These are phyloP conservation scores for Macquaria ambigua DNA, from an alignment of 2,113 vertebrate species.

Conservation along the genomic window DNA sequence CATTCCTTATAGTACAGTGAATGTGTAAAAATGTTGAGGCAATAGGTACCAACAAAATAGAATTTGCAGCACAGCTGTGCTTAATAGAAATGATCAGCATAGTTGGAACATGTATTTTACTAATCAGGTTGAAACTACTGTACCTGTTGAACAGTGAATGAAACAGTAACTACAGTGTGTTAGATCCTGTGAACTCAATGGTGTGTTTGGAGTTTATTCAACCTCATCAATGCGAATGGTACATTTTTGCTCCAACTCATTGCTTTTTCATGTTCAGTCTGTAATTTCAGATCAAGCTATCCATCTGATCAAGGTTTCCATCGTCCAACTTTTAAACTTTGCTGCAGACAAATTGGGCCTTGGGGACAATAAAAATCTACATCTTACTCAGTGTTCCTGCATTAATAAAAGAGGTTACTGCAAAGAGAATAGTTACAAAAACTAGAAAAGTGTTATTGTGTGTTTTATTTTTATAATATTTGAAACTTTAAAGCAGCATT, in stretches of 20 bases:
- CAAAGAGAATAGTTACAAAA: not conserved
- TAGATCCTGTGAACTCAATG: not conserved
- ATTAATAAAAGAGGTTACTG: not conserved
- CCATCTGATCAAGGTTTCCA: conserved; percentile 1
- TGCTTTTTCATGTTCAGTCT: not conserved
- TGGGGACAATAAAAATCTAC: not conserved
- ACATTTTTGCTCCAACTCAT: not conserved
- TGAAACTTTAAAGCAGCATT: not conserved
- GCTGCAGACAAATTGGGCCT: not conserved
- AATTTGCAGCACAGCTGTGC: not conserved
- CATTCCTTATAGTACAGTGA: not conserved
- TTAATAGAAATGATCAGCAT: not conserved
- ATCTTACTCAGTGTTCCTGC: not conserved
- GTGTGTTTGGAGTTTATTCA: not conserved
- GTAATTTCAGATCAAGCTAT: not conserved
- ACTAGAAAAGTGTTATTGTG: not conserved
- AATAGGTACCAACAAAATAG: not conserved
- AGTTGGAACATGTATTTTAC: not conserved
- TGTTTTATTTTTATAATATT: not conserved
- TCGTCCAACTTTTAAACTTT: not conserved
- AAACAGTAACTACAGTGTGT: not conserved
- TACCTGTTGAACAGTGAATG: not conserved
- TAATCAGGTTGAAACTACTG: not conserved
- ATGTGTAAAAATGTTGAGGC: not conserved
- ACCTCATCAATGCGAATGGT: not conserved